phyloP scores from a whole-genome alignment of 2,888 invertebrate species.

The Diogma glabrata region DNA sequence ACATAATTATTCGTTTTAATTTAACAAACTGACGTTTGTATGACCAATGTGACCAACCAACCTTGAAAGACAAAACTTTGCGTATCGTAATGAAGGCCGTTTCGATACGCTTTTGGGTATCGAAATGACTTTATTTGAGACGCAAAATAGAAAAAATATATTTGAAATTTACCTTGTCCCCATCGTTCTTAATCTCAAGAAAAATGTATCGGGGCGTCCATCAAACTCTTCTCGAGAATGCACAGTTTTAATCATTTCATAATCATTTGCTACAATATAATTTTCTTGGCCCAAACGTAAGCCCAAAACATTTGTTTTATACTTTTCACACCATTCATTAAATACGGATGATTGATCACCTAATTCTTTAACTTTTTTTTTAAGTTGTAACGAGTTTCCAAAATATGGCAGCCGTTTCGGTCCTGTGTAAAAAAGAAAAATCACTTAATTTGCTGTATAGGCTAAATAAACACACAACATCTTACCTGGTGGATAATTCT shows the following conservation, averaged over 20 bases:
- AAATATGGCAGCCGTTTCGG: constrained; percentile 21
- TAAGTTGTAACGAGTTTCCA: constrained; percentile 31
- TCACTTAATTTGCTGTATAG: too few relatives aligned
- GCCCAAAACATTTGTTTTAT: constrained; percentile 43
- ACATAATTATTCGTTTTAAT: too few relatives aligned
- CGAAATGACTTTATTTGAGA: too few relatives aligned
- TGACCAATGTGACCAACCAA: too few relatives aligned
- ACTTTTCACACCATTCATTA: constrained; percentile 36
- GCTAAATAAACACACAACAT: too few relatives aligned
- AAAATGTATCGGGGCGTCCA: constrained; percentile 54
- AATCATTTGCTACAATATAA: constrained; percentile 43
- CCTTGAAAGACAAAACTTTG: too few relatives aligned
- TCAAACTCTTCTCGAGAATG: constrained; percentile 47
- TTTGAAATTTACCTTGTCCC: too few relatives aligned
- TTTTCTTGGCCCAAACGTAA: constrained; percentile 43
- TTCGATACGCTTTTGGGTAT: too few relatives aligned
- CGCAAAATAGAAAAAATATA: too few relatives aligned
- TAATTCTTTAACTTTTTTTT: constrained; percentile 27
- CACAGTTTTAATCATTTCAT: constrained; percentile 40
- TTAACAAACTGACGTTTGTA: too few relatives aligned
- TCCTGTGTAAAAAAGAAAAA: background rate
- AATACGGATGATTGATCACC: constrained; percentile 44
- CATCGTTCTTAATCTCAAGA: constrained; percentile 48
- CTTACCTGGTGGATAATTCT: constrained; percentile 10
- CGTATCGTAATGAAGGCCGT: too few relatives aligned